A percentile compares a stretch with the other conserved stretches of the same genome.
These are phyloP conservation scores for Buceros bicornis DNA, from an alignment of 2,797 vertebrate genomes.

Conservation along the genomic window DNA sequence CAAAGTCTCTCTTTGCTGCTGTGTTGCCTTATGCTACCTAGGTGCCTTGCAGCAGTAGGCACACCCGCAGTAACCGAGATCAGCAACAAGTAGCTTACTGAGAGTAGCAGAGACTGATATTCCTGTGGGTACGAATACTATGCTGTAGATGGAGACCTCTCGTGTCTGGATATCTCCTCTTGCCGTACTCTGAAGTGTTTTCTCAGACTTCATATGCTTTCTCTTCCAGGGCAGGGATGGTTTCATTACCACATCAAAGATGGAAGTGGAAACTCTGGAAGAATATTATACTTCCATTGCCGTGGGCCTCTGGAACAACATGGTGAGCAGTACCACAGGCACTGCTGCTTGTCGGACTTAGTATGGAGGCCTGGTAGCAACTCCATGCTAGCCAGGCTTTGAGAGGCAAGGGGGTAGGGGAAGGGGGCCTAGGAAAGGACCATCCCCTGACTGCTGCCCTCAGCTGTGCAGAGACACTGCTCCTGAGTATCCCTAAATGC, in stretches of 20 bases:
- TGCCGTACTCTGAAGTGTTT: neutral
- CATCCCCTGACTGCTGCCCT: neutral
- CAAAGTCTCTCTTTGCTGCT: neutral
- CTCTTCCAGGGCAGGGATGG: conserved; percentile 37
- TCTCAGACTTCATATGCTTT: neutral
- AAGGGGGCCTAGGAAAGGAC: neutral
- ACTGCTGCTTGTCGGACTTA: neutral
- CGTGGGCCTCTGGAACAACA: conserved; percentile 80
- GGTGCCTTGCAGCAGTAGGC: neutral
- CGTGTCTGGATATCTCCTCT: neutral
- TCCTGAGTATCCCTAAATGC: neutral
- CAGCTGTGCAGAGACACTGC: neutral
- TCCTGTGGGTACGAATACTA: neutral
- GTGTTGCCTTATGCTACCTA: too few relatives aligned
- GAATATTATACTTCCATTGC: neutral
- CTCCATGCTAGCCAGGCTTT: neutral
- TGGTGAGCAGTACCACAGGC: conserved; percentile 3
- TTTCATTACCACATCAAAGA: neutral
- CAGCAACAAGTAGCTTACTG: neutral
- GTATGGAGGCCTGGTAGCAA: rapidly evolving
- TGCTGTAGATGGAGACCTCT: neutral
- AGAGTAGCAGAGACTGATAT: neutral
- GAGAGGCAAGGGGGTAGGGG: neutral
- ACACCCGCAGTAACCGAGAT: neutral
- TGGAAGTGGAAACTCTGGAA: neutral